A percentile compares a stretch with the other conserved stretches of the same genome.
phyloP scores from a whole-genome alignment of 1,140 invertebrate species.

The Nasonia giraulti region DNA sequence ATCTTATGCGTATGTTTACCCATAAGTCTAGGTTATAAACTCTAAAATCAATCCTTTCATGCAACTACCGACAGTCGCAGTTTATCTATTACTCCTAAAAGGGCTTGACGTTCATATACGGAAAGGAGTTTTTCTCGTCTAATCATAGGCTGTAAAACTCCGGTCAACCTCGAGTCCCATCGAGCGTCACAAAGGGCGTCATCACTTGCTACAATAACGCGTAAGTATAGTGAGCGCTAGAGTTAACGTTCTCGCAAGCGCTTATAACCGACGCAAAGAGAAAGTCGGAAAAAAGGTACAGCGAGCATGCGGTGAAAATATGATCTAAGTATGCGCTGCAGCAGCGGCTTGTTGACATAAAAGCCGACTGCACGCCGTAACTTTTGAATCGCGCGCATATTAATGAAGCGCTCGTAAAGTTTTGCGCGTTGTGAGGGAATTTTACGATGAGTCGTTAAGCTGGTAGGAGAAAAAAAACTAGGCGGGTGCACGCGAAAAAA shows the following conservation, averaged over 20 bases:
- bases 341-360: not conserved
- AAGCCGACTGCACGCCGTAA: not conserved
- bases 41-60: not conserved
- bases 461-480: not conserved
- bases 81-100: too few relatives aligned
- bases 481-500: not conserved
- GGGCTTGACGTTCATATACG: too few relatives aligned
- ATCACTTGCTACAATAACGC: not conserved
- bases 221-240: not conserved
- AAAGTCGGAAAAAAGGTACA: not conserved
- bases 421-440: not conserved
- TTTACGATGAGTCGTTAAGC: constrained; percentile 2
- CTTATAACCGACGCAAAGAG: not conserved
- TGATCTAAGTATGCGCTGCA: not conserved
- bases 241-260: not conserved
- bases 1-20: not conserved
- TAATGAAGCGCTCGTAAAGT: not conserved
- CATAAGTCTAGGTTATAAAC: not conserved
- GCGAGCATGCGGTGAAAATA: not conserved
- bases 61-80: too few relatives aligned
- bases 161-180: too few relatives aligned
- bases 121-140: too few relatives aligned
- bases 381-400: not conserved
- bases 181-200: too few relatives aligned
- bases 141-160: too few relatives aligned